Percentiles rank a stretch among this genome's conserved stretches.
These are phyloP conservation scores for Eufriesea mexicana DNA, from an alignment of 1,140 invertebrate species.

Conservation along the genomic window DNA sequence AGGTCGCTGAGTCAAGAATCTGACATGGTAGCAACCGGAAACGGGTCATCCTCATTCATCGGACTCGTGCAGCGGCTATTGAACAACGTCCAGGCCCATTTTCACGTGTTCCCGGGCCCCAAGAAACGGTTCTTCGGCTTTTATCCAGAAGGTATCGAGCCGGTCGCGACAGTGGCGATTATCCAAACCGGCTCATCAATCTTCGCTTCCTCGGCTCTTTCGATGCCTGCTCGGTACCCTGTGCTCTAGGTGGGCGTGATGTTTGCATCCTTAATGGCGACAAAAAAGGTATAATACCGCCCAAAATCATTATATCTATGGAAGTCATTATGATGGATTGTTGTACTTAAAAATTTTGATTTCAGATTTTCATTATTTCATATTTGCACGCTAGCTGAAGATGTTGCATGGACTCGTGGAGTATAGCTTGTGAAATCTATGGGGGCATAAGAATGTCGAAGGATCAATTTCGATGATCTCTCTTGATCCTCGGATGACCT, in stretches of 20 bases:
- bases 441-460: too few species aligned
- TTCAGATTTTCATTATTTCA: too few species aligned
- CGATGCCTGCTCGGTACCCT: background rate
- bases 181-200: slow-evolving; percentile 30
- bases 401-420: too few species aligned
- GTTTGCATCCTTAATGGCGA: slow-evolving; percentile 14
- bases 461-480: too few species aligned
- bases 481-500: too few species aligned
- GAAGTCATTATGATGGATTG: too few species aligned
- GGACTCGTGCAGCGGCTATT: slow-evolving; percentile 7
- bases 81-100: slow-evolving; percentile 9
- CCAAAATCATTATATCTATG: too few species aligned
- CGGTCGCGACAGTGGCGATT: slow-evolving; percentile 25
- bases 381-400: too few species aligned
- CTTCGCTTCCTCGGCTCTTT: slow-evolving; percentile 2
- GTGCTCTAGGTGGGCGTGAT: slow-evolving; percentile 16
- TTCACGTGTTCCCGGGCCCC: background rate
- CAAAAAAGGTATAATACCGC: too few species aligned
- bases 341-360: too few species aligned
- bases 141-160: slow-evolving; percentile 5
- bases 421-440: too few species aligned
- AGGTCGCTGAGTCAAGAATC: slow-evolving; percentile 7
- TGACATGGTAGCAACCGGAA: slow-evolving; percentile 46
- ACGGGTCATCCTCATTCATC: slow-evolving; percentile 39
- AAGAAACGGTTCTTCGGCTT: background rate